Base-by-base conservation (phyloP, 30 jellyfish, hydroid and myxozoan genomes). In the Haliclystus octoradiatus region DNA sequence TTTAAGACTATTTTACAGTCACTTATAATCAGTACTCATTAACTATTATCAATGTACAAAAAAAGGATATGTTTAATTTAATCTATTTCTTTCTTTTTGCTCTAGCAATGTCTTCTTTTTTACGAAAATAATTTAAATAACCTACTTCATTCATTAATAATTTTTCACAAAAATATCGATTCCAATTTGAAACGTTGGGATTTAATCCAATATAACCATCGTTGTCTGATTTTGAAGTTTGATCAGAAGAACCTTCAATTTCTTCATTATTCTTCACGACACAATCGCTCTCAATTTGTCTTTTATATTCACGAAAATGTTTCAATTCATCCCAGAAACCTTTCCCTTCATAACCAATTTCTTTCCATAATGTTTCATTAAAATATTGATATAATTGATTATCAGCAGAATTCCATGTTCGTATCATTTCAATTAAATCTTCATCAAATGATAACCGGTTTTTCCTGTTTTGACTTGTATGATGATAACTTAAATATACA, bases 291-390 rank as follows among this genome's bases (percentile, higher is more conserved):
- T 89, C 98, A 30, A 79, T 65, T 35, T 66, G 78, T 22, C 30
- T 28, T 30, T 65, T 74, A 61, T 49, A 68, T 47, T 28, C 53
- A 50, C 81, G 63, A 70, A 80, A 89, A 29, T 89, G 91, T 19
- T 71, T 61, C 50, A 89, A 52, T 62, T 89, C 98, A 2, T 73
- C 67, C 95, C 95, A 80, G 69, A 89, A 89, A 29, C 77, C 90
- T 33, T 65, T 79, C 2, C 98, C 98, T 62, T 89, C 98, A 52
- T 69, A 89, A 2, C 82, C 67, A 9, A 89, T 89, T 65, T 89
- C 95, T 33, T 71, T 76, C 98, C 98, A 89, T 46, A 89, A 67
- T 7, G 98, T 89, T 3, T 78, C 65, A 75, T 89, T 89, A 75
- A 89, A 89, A 53, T 73, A 84, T 4, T 63, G 68, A 50, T 89